Evolutionary conservation across 2,888 invertebrate genomes (phyloP).

Genomic region (Eledona agricola): DNA sequence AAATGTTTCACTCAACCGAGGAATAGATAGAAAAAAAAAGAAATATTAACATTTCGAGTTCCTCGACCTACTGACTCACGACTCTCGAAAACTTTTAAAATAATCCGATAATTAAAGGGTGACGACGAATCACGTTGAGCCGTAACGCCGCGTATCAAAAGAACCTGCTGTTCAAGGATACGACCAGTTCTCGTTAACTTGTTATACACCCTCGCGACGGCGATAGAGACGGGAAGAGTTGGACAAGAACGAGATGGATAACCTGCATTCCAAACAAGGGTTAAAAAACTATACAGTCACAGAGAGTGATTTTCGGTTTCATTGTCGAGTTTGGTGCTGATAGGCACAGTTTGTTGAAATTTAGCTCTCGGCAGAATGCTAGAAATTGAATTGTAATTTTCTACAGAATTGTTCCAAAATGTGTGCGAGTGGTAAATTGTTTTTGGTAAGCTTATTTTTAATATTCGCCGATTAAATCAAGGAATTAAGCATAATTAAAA

Average conservation of each 20-base stretch:
- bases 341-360: conserved; percentile 25
- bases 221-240: conserved; percentile 9
- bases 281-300: conserved; percentile 62
- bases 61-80: conserved; percentile 26
- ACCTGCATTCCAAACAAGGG: conserved; percentile 58
- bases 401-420: conserved; percentile 3
- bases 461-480: neutral
- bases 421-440: neutral
- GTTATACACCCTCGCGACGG: conserved; percentile 22
- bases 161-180: conserved; percentile 41
- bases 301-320: conserved; percentile 57
- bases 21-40: conserved; percentile 12
- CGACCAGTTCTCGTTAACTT: conserved; percentile 6
- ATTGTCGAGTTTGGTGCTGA: conserved; percentile 32
- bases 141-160: conserved; percentile 35
- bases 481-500: no score
- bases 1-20: conserved; percentile 14
- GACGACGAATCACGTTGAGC: conserved; percentile 18
- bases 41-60: conserved; percentile 26
- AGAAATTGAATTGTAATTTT: no score
- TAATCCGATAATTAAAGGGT: conserved; percentile 38
- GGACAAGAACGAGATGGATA: conserved; percentile 14
- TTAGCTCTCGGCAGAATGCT: conserved; percentile 3
- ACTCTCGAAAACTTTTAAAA: conserved; percentile 13
- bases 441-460: conserved; percentile 2